Percentiles rank a stretch among this genome's conserved stretches.
Conservation (phyloP, 1,140 invertebrate genomes). For the Caerostris extrusa region DNA sequence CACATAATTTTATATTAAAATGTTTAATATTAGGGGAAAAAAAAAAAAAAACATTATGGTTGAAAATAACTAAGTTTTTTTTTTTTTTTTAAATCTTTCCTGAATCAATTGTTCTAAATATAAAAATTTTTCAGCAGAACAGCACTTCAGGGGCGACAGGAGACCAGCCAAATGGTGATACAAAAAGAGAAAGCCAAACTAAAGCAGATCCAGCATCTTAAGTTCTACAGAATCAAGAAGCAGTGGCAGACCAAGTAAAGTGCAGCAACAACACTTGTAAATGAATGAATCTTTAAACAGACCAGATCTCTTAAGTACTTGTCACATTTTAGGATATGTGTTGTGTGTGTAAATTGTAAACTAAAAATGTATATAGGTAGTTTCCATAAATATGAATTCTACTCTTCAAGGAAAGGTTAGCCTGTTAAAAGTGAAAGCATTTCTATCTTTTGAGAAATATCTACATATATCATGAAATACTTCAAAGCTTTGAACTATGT, state of each 20-base stretch:
- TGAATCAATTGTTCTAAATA: too few relatives aligned
- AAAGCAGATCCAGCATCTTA: not conserved
- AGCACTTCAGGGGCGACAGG: not conserved
- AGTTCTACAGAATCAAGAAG: not conserved
- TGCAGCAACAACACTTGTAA: not conserved
- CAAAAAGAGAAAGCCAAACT: constrained; percentile 47
- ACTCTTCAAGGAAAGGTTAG: not conserved
- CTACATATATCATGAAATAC: too few relatives aligned
- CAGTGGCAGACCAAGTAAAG: not conserved
- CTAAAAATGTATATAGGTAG: constrained; percentile 14
- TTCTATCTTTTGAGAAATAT: too few relatives aligned
- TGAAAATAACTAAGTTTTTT: too few relatives aligned
- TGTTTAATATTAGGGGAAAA: too few relatives aligned
- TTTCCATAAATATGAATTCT: not conserved
- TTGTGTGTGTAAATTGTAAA: not conserved
- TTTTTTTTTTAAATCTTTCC: too few relatives aligned
- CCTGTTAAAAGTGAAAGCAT: too few relatives aligned
- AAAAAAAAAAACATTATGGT: too few relatives aligned
- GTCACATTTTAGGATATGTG: too few relatives aligned
- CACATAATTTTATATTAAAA: too few relatives aligned
- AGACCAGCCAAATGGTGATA: constrained; percentile 64
- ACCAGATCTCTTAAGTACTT: not conserved
- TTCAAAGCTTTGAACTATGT: too few relatives aligned
- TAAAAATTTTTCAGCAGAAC: constrained; percentile 10
- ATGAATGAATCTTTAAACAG: not conserved